phyloP scores from a whole-genome alignment of 2,888 invertebrate species.

The Hecatera dysodea region DNA sequence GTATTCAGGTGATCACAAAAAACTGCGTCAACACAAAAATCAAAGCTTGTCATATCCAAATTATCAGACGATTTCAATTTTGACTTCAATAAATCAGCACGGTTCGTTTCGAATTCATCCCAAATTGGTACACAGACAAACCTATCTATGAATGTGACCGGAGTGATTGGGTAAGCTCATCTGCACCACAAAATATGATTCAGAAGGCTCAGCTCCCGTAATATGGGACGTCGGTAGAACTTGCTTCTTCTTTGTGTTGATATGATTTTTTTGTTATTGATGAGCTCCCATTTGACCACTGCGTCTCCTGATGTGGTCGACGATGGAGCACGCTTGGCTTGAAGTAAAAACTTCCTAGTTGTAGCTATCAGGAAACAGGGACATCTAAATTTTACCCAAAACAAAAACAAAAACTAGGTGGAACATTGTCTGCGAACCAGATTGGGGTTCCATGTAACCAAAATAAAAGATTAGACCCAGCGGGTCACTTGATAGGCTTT shows the following conservation, averaged over 20 bases:
- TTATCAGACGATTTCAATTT: slow-evolving; percentile 3
- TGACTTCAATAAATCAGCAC: slow-evolving; percentile 21
- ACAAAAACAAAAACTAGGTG: background rate
- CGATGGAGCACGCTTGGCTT: too few relatives aligned
- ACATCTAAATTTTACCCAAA: too few relatives aligned
- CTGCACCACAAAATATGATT: background rate
- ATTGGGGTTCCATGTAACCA: background rate
- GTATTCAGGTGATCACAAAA: background rate
- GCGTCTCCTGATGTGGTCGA: too few relatives aligned
- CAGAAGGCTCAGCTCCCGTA: background rate
- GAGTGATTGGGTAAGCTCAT: slow-evolving; percentile 6
- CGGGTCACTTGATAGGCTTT: too few relatives aligned
- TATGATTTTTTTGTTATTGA: too few relatives aligned
- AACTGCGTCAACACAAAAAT: background rate
- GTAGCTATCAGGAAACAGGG: too few relatives aligned
- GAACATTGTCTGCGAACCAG: background rate
- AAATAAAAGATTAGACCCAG: too few relatives aligned
- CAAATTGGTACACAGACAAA: background rate
- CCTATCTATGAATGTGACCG: too few relatives aligned
- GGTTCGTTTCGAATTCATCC: slow-evolving; percentile 2
- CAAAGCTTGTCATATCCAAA: slow-evolving; percentile 8
- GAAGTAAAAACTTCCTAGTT: too few relatives aligned
- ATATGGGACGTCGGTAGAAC: background rate
- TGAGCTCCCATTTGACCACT: too few relatives aligned
- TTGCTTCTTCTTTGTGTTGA: too few relatives aligned